Base-by-base conservation (phyloP, 1,140 invertebrate genomes). In the Drosophila lacteicornis region DNA sequence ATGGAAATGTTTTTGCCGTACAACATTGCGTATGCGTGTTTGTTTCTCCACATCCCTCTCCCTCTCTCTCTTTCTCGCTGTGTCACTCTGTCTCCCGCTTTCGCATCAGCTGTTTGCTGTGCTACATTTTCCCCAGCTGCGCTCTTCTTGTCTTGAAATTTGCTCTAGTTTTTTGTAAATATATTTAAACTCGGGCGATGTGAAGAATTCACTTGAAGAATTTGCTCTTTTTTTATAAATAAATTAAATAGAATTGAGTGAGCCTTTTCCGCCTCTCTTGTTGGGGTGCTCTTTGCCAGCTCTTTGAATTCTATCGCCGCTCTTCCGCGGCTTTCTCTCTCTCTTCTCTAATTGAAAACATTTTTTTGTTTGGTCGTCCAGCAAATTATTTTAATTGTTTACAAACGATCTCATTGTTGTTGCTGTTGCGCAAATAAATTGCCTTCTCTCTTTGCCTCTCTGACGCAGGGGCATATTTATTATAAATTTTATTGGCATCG, bases 331-430 rank as follows among this genome's bases (percentile, higher is more conserved):
- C 22, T 17, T 22, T 58, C 46, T 59, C 17, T 25, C 13, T 62
- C 57, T 61, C 55, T 80, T 66, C 79, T 63, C 46, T 53, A 75
- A 81, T 82, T 63, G 36, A 66, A 62, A 75, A 67, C 22, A 25
- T 80, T 27, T 66, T 17, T 79, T 25, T 56, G 51, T 55, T 78
- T 74, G 63, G 55, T 40, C 59, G 45, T 60, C 45, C 63, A 85
- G 68, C 82, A 74, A 88, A 84, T 80, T 83, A 83, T 84, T 90
- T 85, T 82, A 88, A 88, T 88, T 88, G 85, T 85, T 88, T 85
- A 88, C 79, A 88, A 81, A 75, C 85, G 74, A 73, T 80, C 61
- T 66, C 68, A 47, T 69, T 83, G 60, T 76, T 79, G 50, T 69
- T 83, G 60, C 73, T 79, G 55, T 59, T 75, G 76, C 83, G 80